phyloP scores from a whole-genome alignment of 2,113 vertebrate genomes.

The Phylloscopus whistleri region DNA sequence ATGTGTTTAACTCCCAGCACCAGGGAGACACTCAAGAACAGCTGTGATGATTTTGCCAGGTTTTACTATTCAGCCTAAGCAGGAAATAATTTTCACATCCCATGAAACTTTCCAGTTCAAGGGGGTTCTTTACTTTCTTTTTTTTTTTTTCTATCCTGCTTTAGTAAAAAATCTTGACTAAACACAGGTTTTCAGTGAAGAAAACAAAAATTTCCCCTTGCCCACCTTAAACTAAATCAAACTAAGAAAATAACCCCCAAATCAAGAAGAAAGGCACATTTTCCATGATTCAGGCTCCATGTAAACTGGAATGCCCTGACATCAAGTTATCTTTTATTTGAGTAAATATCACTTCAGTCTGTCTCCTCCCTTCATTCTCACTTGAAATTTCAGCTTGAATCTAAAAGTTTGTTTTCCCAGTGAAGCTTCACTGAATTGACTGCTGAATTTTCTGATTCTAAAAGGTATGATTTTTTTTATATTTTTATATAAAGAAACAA shows the following conservation, averaged over 20 bases:
- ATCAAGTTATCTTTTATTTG: neutral
- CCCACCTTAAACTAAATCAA: neutral
- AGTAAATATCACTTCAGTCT: neutral
- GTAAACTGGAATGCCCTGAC: neutral
- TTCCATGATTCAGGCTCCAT: neutral
- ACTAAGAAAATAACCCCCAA: neutral
- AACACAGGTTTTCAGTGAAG: neutral
- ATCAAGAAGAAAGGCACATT: neutral
- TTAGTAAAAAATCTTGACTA: neutral
- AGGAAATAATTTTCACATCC: slow-evolving; percentile 6
- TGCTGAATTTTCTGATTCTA: neutral
- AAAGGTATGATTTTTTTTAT: neutral
- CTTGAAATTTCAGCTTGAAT: neutral
- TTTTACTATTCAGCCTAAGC: neutral
- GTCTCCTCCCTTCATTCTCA: neutral
- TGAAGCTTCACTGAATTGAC: neutral
- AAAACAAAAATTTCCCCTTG: neutral
- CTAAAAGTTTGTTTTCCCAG: neutral
- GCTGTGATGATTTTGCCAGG: slow-evolving; percentile 1
- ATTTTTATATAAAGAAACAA: neutral
- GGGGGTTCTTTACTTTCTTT: fast-evolving
- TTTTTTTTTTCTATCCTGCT: fast-evolving
- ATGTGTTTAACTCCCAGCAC: slow-evolving; percentile 21
- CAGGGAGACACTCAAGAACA: slow-evolving; percentile 11
- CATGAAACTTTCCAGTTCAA: neutral